Evolutionary conservation across 2,888 invertebrate species (phyloP).

Genomic region (Meteorus cinctellus): DNA sequence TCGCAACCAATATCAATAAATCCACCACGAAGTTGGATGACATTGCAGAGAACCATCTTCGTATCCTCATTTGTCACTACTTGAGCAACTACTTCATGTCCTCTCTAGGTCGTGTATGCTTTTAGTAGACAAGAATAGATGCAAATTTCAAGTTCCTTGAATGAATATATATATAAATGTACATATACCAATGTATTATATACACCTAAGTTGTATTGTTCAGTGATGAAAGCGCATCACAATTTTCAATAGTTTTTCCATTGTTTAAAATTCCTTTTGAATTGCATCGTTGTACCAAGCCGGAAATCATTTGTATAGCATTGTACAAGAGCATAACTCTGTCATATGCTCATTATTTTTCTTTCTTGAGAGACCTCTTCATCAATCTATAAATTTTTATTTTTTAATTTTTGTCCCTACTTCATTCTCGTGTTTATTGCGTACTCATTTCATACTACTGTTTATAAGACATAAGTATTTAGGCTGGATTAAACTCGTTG

Average conservation of each 20-base stretch:
- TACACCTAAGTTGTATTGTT: background rate
- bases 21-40: background rate
- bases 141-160: background rate
- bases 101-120: background rate
- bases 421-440: conserved; percentile 9
- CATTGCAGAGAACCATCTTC: background rate
- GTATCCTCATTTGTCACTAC: background rate
- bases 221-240: conserved; percentile 11
- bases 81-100: background rate
- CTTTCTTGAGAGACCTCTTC: background rate
- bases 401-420: conserved; percentile 11
- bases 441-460: background rate
- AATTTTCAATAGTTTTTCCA: conserved; percentile 40
- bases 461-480: background rate
- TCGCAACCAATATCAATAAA: background rate
- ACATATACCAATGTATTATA: background rate
- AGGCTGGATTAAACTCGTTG: conserved; percentile 16
- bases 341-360: conserved; percentile 4
- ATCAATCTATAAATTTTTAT: background rate
- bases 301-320: conserved; percentile 40
- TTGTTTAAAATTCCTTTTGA: conserved; percentile 36
- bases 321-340: conserved; percentile 6
- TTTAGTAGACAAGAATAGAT: background rate
- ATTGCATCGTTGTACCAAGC: conserved; percentile 23
- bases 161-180: background rate